Evolutionary conservation across 2,797 vertebrate species (phyloP).

Genomic region (Channallabes apus): DNA sequence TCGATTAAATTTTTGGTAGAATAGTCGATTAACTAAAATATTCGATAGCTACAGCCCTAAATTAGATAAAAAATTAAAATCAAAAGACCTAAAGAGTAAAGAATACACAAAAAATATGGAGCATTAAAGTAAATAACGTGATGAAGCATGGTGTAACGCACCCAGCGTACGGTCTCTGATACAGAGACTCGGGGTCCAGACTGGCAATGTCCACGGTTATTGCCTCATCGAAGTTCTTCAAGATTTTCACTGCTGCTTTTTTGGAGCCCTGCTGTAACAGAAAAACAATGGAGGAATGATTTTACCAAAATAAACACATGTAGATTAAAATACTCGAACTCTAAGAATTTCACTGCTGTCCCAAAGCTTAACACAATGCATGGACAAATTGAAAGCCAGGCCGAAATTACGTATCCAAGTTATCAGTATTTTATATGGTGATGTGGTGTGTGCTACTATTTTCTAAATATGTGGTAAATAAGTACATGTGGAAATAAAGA

Average conservation of each 20-base stretch:
- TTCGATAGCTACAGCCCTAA: no score
- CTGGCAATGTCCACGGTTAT: constrained; percentile 96
- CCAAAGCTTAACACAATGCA: background rate
- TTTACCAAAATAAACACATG: background rate
- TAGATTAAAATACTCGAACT: background rate
- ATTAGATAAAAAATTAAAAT: background rate
- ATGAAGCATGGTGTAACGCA: constrained; percentile 67
- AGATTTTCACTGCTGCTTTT: constrained; percentile 93
- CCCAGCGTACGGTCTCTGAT: constrained; percentile 96
- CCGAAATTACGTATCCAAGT: background rate
- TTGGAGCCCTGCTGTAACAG: constrained; percentile 71
- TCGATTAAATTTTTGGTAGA: no score
- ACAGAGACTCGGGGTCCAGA: constrained; percentile 94
- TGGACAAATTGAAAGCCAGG: background rate
- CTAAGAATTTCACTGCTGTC: no score
- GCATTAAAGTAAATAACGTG: background rate
- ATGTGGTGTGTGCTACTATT: background rate
- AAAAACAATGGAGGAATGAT: background rate
- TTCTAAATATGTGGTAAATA: background rate
- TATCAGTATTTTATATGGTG: background rate
- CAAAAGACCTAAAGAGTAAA: background rate
- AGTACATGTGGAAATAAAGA: background rate
- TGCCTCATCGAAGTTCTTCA: constrained; percentile 99
- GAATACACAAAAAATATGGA: background rate
- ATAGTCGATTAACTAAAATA: no score